Percentiles rank a stretch among this genome's conserved stretches.
These are phyloP conservation scores for Osmerus mordax DNA, from an alignment of 2,113 vertebrate genomes.

Conservation along the genomic window DNA sequence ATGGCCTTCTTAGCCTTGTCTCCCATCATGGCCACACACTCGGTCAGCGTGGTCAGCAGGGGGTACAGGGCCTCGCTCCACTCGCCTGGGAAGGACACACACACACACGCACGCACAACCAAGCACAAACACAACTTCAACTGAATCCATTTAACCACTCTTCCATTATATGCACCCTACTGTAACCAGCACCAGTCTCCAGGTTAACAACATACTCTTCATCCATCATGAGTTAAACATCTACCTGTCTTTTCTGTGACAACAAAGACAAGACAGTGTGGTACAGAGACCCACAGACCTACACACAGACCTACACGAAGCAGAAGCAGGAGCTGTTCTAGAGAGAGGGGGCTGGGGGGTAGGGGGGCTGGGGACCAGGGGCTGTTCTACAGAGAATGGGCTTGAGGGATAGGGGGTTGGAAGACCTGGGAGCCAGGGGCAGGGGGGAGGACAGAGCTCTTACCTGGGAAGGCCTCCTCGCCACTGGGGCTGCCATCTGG, in stretches of 20 bases:
- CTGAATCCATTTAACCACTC: neutral
- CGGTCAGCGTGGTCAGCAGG: slow-evolving; percentile 90
- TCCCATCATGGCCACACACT: slow-evolving; percentile 98
- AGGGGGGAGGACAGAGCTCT: slow-evolving; percentile 68
- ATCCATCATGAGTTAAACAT: neutral
- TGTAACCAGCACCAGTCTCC: neutral
- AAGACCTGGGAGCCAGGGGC: slow-evolving; percentile 15
- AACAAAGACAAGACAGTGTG: neutral
- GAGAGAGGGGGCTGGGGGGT: neutral
- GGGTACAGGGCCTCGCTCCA: slow-evolving; percentile 98
- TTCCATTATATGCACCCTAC: neutral
- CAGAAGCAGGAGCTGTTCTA: neutral
- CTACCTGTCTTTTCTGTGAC: neutral
- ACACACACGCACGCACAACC: slow-evolving; percentile 13
- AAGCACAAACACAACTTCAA: neutral
- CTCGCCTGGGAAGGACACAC: slow-evolving; percentile 76
- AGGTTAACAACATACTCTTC: neutral
- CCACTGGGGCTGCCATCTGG: slow-evolving; percentile 87
- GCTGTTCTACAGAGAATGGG: neutral
- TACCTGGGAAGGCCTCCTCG: slow-evolving; percentile 93
- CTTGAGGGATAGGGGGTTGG: neutral
- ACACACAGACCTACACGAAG: neutral
- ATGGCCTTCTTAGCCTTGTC: slow-evolving; percentile 96
- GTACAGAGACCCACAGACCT: neutral
- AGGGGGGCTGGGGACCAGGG: neutral